phyloP scores from a whole-genome alignment of 2,113 vertebrate species.

The Amia ocellicauda region DNA sequence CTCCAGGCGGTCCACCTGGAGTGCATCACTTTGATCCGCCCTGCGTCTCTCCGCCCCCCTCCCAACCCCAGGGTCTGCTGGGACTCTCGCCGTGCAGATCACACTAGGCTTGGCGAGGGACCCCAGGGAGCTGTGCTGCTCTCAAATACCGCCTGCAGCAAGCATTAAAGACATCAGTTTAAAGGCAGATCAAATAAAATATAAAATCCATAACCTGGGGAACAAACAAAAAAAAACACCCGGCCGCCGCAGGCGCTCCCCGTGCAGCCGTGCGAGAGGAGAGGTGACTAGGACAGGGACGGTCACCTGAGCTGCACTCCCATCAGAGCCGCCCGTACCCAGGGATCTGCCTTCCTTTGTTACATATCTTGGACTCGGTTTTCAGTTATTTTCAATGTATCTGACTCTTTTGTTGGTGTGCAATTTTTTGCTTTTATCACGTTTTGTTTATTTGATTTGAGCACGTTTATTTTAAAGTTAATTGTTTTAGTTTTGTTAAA shows the following conservation, averaged over 20 bases:
- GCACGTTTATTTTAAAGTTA: too few species aligned
- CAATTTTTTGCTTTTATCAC: too few species aligned
- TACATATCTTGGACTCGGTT: too few species aligned
- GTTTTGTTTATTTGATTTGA: too few species aligned
- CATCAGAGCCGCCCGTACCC: too few species aligned
- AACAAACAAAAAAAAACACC: constrained; percentile 31
- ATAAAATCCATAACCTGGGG: constrained; percentile 48
- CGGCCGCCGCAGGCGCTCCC: constrained; percentile 21
- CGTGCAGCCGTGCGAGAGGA: constrained; percentile 11
- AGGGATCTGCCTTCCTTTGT: too few species aligned
- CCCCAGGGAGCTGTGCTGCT: not conserved
- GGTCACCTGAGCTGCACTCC: too few species aligned
- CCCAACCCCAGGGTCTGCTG: constrained; percentile 18
- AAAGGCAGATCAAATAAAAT: constrained; percentile 56
- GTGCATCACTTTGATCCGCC: not conserved
- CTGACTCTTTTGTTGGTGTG: too few species aligned
- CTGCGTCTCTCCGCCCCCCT: not conserved
- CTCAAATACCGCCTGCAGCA: constrained; percentile 17
- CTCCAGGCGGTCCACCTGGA: not conserved
- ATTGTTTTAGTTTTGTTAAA: too few species aligned
- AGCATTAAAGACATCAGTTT: constrained; percentile 39
- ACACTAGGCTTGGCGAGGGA: constrained; percentile 4
- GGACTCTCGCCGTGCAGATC: constrained; percentile 28
- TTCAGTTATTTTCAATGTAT: too few species aligned
- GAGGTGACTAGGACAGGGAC: not conserved